Evolutionary conservation across 2,797 vertebrate species (phyloP), one percentile per base, ranked within the genome.

Genomic region (Chrosomus eos): DNA sequence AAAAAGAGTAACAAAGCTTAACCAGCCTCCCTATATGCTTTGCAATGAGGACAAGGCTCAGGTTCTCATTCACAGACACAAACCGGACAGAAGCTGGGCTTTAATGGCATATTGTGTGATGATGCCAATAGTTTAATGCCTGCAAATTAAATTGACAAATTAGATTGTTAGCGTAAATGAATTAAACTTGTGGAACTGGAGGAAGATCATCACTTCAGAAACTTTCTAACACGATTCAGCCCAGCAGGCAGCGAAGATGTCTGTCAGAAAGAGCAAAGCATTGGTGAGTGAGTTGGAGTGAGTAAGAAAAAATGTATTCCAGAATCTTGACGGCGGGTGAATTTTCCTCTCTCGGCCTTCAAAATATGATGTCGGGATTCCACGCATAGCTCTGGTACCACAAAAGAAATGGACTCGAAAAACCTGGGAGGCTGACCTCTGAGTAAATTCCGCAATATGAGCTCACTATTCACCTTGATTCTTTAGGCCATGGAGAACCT

Each of bases 121-220:
- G 80, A 38, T 90, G 91, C 89, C 87, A 92, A 88, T 91, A 91
- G 86, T 90, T 85, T 72, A 89, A 72, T 89, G 91, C 87, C 82
- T 86, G 87, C 76, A 87, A 87, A 88, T 88, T 81, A 90, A 93
- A 91, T 90, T 43, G 84, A 82, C 78, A 90, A 93, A 94, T 94
- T 94, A 88, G 91, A 94, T 91, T 92, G 88, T 81, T 91, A 90
- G 90, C 82, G 74, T 92, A 93, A 94, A 91, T 92, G 90, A 94
- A 93, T 94, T 92, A 91, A 92, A 93, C 91, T 92, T 91, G 89
- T 82, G 74, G 68, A 88, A 85, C 60, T 82, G 78, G 78, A 86
- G 84, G 60, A 87, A 84, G 84, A 83, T 88, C 87, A 87, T 88
- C 78, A 64, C 83, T 86, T 89, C 64, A 81, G 53, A 86, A 62